Evolutionary conservation across 2,113 vertebrate species (phyloP).

Genomic region (Orcinus orca): DNA sequence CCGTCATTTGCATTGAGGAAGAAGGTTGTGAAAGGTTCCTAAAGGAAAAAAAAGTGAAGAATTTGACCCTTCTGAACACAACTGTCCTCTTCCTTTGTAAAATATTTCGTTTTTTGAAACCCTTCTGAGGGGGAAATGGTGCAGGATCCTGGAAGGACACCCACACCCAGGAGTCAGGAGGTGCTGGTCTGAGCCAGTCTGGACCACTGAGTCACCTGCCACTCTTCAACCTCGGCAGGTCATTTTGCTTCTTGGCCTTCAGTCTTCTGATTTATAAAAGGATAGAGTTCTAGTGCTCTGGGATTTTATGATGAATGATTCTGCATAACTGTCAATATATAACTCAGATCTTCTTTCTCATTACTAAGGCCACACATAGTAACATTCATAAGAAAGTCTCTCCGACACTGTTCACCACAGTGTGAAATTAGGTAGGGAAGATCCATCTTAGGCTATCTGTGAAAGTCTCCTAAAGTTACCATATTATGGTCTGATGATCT

Average conservation of each 20-base stretch:
- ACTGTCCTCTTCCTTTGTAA: background rate
- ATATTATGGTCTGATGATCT: background rate
- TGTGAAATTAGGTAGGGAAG: background rate
- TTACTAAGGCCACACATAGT: background rate
- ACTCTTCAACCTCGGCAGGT: background rate
- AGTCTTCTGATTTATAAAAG: background rate
- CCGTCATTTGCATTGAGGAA: conserved; percentile 93
- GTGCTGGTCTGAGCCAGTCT: background rate
- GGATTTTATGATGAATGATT: background rate
- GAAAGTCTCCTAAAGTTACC: background rate
- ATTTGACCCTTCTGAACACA: background rate
- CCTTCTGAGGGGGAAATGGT: background rate
- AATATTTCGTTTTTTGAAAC: background rate
- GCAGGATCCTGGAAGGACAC: background rate
- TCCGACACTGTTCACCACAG: background rate
- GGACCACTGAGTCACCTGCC: too few relatives aligned
- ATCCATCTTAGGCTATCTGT: background rate
- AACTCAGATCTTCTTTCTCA: background rate
- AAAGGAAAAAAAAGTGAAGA: conserved; percentile 5
- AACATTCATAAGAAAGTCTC: background rate
- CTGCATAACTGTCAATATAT: background rate
- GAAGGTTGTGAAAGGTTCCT: conserved; percentile 98
- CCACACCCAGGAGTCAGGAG: background rate
- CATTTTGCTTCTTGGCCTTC: background rate
- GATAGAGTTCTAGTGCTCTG: background rate